Evolutionary conservation across 2,797 vertebrate species (phyloP).

Genomic region (Arremon aurantiirostris): DNA sequence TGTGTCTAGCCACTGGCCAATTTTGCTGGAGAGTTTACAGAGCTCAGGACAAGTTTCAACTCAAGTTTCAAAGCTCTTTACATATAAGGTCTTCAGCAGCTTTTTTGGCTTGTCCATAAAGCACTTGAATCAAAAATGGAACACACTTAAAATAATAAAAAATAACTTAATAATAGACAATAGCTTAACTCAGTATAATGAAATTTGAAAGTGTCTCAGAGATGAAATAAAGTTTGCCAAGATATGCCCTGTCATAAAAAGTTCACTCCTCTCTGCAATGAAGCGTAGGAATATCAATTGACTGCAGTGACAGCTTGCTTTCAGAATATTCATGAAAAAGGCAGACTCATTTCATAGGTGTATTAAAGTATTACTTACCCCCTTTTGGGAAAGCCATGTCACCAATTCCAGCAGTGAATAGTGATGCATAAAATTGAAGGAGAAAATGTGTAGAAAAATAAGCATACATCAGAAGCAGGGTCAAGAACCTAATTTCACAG

Average conservation of each 20-base stretch:
- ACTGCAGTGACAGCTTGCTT: conserved; percentile 89
- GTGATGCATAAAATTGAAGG: conserved; percentile 92
- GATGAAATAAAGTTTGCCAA: conserved; percentile 77
- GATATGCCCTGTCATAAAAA: conserved; percentile 70
- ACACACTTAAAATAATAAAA: conserved; percentile 72
- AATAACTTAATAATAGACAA: conserved; percentile 68
- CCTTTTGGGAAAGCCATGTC: conserved; percentile 87
- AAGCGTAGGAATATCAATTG: conserved; percentile 88
- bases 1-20: background rate
- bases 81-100: background rate
- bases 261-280: conserved; percentile 70
- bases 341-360: conserved; percentile 93
- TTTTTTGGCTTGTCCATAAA: conserved; percentile 48
- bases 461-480: conserved; percentile 96
- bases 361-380: conserved; percentile 95
- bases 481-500: conserved; percentile 99
- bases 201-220: conserved; percentile 51
- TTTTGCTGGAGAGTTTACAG: background rate
- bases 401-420: conserved; percentile 84
- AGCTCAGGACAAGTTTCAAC: conserved; percentile 29
- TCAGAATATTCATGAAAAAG: conserved; percentile 94
- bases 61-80: background rate
- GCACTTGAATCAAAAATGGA: conserved; percentile 36
- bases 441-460: conserved; percentile 95
- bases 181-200: conserved; percentile 50